Conservation (phyloP, 2,113 vertebrate genomes). For the Isurus oxyrinchus region DNA sequence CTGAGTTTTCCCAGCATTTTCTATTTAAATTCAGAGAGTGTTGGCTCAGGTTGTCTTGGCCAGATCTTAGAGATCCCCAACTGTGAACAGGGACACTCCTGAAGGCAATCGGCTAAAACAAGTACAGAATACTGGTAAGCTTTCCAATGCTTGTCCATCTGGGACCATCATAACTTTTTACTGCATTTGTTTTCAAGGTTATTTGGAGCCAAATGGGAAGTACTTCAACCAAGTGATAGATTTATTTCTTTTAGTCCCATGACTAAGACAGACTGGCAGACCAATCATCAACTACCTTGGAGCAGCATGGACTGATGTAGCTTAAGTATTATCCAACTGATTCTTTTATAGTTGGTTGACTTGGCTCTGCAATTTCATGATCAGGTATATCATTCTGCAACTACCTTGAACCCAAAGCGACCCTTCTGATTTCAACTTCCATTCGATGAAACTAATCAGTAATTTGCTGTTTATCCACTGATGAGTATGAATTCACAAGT, state of each 20-base stretch:
- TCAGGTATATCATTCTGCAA: too few relatives aligned
- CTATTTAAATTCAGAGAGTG: neutral
- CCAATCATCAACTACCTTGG: neutral
- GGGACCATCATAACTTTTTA: too few relatives aligned
- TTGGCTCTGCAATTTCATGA: too few relatives aligned
- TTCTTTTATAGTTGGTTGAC: too few relatives aligned
- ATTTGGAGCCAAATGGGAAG: neutral
- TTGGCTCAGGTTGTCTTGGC: neutral
- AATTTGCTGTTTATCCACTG: too few relatives aligned
- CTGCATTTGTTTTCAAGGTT: neutral
- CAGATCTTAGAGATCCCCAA: neutral
- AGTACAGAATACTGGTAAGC: neutral
- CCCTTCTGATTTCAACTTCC: too few relatives aligned
- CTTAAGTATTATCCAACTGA: too few relatives aligned
- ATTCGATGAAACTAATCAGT: too few relatives aligned
- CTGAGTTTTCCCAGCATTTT: too few relatives aligned
- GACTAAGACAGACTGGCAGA: neutral
- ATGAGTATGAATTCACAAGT: too few relatives aligned
- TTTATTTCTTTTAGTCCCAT: neutral
- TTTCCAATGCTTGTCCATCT: neutral
- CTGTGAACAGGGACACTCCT: neutral
- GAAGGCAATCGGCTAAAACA: neutral
- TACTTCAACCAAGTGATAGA: neutral
- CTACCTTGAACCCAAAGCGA: too few relatives aligned
- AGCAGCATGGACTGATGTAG: neutral